These are phyloP conservation scores for Malacoraja senta DNA, from an alignment of 2,797 vertebrate species.

Conservation along the genomic window DNA sequence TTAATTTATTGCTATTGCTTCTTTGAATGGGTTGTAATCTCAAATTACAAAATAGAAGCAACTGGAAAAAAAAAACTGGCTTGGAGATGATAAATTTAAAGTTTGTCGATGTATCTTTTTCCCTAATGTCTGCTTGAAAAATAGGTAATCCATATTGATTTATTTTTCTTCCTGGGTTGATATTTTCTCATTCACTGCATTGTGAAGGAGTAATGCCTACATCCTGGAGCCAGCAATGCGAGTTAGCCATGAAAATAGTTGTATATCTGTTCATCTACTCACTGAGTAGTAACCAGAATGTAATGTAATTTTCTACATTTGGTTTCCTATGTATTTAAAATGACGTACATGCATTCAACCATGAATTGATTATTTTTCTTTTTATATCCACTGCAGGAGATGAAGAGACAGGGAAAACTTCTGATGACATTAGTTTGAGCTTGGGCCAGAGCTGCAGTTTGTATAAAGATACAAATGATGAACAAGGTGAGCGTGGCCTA, in stretches of 20 bases:
- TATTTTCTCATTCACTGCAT: neutral
- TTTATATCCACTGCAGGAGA: slow-evolving; percentile 53
- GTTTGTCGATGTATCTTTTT: neutral
- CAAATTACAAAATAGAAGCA: neutral
- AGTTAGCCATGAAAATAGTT: neutral
- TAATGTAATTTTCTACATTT: neutral
- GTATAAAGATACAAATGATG: slow-evolving; percentile 78
- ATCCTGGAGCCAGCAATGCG: neutral
- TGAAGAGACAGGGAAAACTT: slow-evolving; percentile 79
- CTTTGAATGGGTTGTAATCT: neutral
- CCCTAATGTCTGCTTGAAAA: neutral
- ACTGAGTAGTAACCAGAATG: neutral
- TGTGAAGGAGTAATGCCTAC: neutral
- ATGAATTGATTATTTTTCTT: neutral
- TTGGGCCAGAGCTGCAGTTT: slow-evolving; percentile 86
- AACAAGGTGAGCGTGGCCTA: slow-evolving; percentile 69
- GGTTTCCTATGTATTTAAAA: neutral
- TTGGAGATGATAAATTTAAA: neutral
- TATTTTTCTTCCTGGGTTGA: neutral
- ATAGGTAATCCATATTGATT: neutral
- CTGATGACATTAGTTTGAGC: slow-evolving; percentile 91
- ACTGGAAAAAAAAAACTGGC: neutral
- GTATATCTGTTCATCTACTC: neutral
- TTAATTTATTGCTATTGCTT: neutral
- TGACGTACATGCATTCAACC: too few species aligned